Conservation (phyloP, 2,888 invertebrate genomes). For the Neoaliturus tenellus region DNA sequence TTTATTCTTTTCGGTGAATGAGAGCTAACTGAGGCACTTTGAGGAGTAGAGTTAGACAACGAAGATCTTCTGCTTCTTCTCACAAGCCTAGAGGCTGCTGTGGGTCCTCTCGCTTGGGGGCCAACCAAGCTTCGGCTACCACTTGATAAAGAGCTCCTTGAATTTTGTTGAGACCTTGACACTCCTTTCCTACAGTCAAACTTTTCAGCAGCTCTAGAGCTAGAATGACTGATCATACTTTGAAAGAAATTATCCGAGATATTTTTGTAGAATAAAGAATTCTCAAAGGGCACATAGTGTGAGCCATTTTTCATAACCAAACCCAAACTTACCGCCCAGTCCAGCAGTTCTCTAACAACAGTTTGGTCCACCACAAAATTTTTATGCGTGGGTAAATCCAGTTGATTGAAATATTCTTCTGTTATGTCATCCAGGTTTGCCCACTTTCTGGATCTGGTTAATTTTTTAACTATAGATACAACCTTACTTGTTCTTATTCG, state of each 20-base stretch:
- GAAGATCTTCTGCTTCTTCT: too few relatives aligned
- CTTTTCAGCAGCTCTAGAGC: background rate
- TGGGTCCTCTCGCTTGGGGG: too few relatives aligned
- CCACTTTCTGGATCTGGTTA: background rate
- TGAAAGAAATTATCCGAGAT: background rate
- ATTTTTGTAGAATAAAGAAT: background rate
- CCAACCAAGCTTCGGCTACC: too few relatives aligned
- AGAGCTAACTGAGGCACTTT: too few relatives aligned
- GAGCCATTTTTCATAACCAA: background rate
- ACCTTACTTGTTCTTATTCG: background rate
- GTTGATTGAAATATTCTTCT: background rate
- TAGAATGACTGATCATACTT: background rate
- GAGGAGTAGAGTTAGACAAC: too few relatives aligned
- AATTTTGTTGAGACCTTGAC: background rate
- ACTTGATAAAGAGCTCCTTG: background rate
- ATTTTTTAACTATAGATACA: background rate
- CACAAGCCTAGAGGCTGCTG: too few relatives aligned
- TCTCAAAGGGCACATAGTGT: background rate
- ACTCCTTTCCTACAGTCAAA: background rate
- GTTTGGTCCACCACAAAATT: background rate
- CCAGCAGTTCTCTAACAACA: background rate
- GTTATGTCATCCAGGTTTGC: background rate
- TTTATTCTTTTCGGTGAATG: too few relatives aligned
- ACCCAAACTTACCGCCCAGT: background rate
- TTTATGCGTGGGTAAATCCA: background rate